These are phyloP conservation scores for Myodes glareolus DNA, from an alignment of 2,113 vertebrate species.

Conservation along the genomic window DNA sequence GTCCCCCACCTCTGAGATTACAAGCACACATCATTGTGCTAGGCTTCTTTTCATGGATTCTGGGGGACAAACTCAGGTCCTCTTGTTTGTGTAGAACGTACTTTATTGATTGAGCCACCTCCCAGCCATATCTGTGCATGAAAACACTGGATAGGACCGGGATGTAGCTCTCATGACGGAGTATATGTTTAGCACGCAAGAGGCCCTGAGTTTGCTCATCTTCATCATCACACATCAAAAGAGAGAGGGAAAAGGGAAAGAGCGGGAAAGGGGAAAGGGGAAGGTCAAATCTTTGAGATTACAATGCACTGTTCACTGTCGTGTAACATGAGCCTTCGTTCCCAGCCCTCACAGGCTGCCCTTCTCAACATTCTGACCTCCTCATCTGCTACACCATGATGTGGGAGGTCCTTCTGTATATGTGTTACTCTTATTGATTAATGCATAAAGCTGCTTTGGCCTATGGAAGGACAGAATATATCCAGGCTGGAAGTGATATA, in stretches of 20 bases:
- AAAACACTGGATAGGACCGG: neutral
- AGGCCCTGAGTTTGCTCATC: neutral
- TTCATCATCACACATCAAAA: neutral
- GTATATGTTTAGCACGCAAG: neutral
- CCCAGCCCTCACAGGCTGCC: neutral
- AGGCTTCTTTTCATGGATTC: neutral
- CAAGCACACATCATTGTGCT: neutral
- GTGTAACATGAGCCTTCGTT: neutral
- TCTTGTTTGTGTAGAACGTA: neutral
- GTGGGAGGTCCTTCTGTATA: too few species aligned
- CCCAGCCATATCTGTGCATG: neutral
- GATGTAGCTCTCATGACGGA: neutral
- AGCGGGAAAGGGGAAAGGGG: neutral
- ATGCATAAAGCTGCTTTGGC: too few species aligned
- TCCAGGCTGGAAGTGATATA: too few species aligned
- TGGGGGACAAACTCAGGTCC: neutral
- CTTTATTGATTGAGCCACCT: neutral
- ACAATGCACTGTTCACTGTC: accelerated
- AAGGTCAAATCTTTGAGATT: too few species aligned
- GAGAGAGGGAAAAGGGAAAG: neutral
- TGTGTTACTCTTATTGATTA: too few species aligned
- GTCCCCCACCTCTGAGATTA: neutral
- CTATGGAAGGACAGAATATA: too few species aligned
- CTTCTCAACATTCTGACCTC: neutral
- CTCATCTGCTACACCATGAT: neutral